A percentile compares a stretch with the other conserved stretches of the same genome.
Evolutionary conservation across 2,113 vertebrate genomes (phyloP).

Genomic region (Bambusicola thoracicus): DNA sequence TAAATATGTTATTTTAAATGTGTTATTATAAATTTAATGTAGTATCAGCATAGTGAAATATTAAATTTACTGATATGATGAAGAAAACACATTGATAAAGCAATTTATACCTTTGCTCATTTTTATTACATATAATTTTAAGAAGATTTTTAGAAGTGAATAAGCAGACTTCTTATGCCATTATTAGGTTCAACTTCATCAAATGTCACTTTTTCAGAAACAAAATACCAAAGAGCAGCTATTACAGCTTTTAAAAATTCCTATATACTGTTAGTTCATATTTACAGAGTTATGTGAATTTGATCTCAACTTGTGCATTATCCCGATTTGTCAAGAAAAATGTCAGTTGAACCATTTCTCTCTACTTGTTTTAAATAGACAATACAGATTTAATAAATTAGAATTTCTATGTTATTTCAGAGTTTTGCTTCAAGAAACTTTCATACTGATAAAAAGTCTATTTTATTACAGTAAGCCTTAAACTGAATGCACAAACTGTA

Average conservation of each 20-base stretch:
- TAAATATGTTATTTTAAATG: not conserved
- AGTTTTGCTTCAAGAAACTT: conserved; percentile 1
- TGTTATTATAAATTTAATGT: not conserved
- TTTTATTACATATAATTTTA: not conserved
- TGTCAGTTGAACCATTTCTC: not conserved
- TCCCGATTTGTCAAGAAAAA: not conserved
- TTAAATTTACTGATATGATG: not conserved
- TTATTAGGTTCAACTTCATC: not conserved
- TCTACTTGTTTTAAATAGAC: not conserved
- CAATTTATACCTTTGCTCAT: not conserved
- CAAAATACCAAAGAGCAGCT: not conserved
- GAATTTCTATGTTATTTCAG: not conserved
- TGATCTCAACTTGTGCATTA: conserved; percentile 14
- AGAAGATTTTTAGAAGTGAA: not conserved
- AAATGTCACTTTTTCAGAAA: not conserved
- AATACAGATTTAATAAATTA: not conserved
- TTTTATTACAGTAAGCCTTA: not conserved
- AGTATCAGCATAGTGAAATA: not conserved
- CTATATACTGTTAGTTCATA: not conserved
- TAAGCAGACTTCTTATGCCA: not conserved
- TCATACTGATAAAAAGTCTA: not conserved
- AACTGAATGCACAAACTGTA: conserved; percentile 32
- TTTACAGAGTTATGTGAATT: conserved; percentile 9
- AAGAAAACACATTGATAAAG: not conserved
- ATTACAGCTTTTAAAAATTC: not conserved